These are phyloP conservation scores for Clostera curtula DNA, from an alignment of 2,888 invertebrate genomes.

Conservation along the genomic window DNA sequence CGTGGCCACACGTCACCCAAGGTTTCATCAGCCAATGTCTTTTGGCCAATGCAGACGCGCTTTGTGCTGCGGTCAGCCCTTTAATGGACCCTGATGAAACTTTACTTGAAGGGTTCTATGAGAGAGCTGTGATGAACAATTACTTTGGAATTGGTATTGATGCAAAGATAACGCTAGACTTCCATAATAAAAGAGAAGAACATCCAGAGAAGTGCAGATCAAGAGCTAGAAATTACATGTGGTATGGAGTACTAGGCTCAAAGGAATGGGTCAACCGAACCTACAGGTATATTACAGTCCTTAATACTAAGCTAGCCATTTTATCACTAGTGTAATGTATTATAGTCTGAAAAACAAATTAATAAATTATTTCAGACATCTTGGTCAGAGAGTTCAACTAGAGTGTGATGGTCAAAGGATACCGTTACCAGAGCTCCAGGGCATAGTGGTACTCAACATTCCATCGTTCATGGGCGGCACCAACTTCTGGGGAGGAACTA, in stretches of 20 bases:
- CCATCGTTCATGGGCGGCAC: conserved; percentile 97
- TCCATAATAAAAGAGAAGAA: conserved; percentile 97
- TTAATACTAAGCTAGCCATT: neutral
- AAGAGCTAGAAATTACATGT: conserved; percentile 96
- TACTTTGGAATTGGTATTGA: conserved; percentile 99
- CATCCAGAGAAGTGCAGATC: conserved; percentile 97
- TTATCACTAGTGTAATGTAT: too few species aligned
- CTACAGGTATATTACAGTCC: conserved; percentile 78
- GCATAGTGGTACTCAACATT: conserved; percentile 97
- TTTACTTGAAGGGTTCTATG: conserved; percentile 90
- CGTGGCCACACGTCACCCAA: conserved; percentile 88
- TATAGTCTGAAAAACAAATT: neutral
- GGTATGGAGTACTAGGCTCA: conserved; percentile 89
- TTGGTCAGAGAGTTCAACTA: conserved; percentile 94
- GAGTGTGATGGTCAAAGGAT: conserved; percentile 98
- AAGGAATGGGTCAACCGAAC: conserved; percentile 91
- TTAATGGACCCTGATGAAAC: conserved; percentile 95
- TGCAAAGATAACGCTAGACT: conserved; percentile 97
- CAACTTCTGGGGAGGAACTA: conserved; percentile 97
- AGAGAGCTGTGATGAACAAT: conserved; percentile 98
- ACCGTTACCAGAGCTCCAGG: conserved; percentile 95
- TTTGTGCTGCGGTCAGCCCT: conserved; percentile 97
- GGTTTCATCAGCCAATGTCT: conserved; percentile 97
- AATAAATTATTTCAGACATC: conserved; percentile 71
- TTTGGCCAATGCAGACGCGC: conserved; percentile 95